Base-by-base conservation (phyloP, 2,888 invertebrate genomes). In the Sarcophaga variegata region DNA sequence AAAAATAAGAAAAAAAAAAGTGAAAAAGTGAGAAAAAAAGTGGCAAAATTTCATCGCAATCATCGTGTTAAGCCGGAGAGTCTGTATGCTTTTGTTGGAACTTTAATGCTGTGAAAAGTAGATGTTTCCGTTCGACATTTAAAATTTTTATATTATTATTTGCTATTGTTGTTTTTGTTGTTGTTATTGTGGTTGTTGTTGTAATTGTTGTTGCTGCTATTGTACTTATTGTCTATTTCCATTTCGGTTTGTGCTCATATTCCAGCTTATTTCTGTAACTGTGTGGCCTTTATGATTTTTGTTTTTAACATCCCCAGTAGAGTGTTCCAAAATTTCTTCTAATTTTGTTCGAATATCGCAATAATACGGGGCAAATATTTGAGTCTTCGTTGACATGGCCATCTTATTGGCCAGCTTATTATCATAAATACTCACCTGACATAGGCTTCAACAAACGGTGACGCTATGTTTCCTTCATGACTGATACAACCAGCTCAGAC, bases 31-130 rank as follows among this genome's bases (percentile, higher is more conserved):
- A 20, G 20, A 12, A n/a, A 62, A 37, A 37, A 12, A 27, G 27
- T 60, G 27, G 27, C 37, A 37, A n/a, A 37, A 72, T 54, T 54
- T 54, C 54, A 59, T 62, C 54, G 25, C 74, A 47, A 14, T 81
- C 63, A 37, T 25, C 25, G 79, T 20, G 20, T 80, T 79, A 8
- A 83, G 69, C 47, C 45, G 63, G 64, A 77, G 82, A 17, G 59
- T 20, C 20, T 66, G 12, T 49, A 27, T 72, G 60, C 47, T 54
- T 74, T 78, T 54, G 54, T 77, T 25, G 25, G 27, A 74, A 64
- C 70, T 45, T 59, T 81, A 82, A 85, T 78, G 27, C 69, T 63
- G 81, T 75, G 69, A 74, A 85, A 81, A 84, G 60, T 75, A 81
- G 69, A 74, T 72, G 72, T 81, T 78, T 81, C 74, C 77, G 78